Evolutionary conservation across 1,140 invertebrate genomes (phyloP).

Genomic region (Bombus waltoni): DNA sequence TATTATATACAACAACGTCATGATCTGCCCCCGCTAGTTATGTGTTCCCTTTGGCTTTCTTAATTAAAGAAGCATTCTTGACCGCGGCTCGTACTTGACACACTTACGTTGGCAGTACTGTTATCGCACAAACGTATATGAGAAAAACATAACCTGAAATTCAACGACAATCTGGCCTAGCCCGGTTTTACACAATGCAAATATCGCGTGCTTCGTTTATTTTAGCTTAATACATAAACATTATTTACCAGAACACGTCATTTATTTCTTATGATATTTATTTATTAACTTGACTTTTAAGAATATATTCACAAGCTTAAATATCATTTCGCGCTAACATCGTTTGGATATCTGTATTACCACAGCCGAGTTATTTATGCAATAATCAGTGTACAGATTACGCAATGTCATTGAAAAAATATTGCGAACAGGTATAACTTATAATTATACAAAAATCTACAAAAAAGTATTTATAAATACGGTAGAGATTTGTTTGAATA

Average conservation of each 20-base stretch:
- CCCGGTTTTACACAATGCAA: neutral
- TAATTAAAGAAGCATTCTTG: conserved; percentile 28
- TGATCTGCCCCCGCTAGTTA: neutral
- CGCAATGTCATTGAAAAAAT: neutral
- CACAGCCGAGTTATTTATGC: neutral
- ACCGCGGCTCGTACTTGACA: conserved; percentile 46
- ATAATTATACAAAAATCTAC: neutral
- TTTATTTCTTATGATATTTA: neutral
- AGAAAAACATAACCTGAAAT: conserved; percentile 37
- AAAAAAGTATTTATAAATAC: neutral
- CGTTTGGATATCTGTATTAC: too few species aligned
- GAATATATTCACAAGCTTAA: neutral
- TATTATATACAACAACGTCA: neutral
- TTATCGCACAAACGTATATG: conserved; percentile 12
- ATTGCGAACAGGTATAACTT: neutral
- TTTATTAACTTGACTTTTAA: neutral
- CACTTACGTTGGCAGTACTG: conserved; percentile 46
- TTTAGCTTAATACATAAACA: too few species aligned
- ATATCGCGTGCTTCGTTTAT: neutral
- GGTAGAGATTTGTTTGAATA: neutral
- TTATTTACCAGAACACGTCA: neutral
- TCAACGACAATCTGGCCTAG: neutral
- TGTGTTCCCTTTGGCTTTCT: conserved; percentile 1
- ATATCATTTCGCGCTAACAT: neutral
- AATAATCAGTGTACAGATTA: neutral